Conservation (phyloP, 2,113 vertebrate genomes). For the Gopherus flavomarginatus region DNA sequence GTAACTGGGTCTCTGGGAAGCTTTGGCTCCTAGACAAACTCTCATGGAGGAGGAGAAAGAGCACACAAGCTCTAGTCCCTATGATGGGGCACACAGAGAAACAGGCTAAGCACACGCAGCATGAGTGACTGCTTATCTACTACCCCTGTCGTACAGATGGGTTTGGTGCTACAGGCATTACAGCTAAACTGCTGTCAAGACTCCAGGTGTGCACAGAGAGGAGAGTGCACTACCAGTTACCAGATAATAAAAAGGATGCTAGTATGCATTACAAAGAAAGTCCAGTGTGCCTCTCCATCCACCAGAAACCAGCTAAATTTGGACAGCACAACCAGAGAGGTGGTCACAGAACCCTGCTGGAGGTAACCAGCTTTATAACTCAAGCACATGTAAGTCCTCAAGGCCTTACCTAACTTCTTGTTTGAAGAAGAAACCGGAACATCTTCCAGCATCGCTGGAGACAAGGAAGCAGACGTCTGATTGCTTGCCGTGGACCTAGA, state of each 20-base stretch:
- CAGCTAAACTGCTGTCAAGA: constrained; percentile 19
- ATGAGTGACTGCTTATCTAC: neutral
- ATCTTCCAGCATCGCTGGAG: constrained; percentile 68
- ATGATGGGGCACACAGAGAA: neutral
- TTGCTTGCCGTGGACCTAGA: constrained; percentile 69
- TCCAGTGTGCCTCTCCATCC: neutral
- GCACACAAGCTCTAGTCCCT: neutral
- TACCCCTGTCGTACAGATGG: neutral
- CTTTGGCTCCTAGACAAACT: neutral
- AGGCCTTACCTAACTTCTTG: constrained; percentile 88
- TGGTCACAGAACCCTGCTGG: neutral
- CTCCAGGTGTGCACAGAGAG: neutral
- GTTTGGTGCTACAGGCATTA: neutral
- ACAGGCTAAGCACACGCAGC: neutral
- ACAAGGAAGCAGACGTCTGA: constrained; percentile 67
- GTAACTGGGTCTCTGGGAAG: neutral
- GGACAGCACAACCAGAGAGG: neutral
- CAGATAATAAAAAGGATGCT: neutral
- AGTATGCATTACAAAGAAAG: neutral
- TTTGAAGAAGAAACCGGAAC: constrained; percentile 73
- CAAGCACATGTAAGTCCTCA: accelerated
- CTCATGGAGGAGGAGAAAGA: constrained; percentile 39
- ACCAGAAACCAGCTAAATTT: neutral
- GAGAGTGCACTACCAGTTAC: neutral
- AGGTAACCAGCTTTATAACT: neutral